These are phyloP conservation scores for Coelogynopora nodosa DNA, from an alignment of 2,888 invertebrate genomes.

Conservation along the genomic window DNA sequence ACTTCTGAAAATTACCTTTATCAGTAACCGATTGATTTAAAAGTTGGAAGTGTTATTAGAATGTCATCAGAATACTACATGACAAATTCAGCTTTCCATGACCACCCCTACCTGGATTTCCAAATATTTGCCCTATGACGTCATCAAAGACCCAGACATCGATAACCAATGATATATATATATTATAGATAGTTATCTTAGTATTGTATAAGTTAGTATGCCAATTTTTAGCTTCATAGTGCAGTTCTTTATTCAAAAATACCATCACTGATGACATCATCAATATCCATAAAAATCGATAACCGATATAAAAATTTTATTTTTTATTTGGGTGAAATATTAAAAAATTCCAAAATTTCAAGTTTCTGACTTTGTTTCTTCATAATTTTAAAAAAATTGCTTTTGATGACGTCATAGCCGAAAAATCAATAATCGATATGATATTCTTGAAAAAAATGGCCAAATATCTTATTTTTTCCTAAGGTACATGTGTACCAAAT, in stretches of 20 bases:
- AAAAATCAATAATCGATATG: neutral
- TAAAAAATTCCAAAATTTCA: neutral
- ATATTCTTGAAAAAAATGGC: neutral
- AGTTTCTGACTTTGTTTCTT: neutral
- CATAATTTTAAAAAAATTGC: neutral
- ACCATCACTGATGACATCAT: neutral
- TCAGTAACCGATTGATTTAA: neutral
- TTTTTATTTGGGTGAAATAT: neutral
- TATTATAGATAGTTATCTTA: neutral
- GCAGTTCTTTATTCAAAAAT: neutral
- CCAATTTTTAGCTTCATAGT: neutral
- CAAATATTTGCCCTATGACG: neutral
- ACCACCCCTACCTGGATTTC: neutral
- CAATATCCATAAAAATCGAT: constrained; percentile 19
- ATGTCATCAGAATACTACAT: neutral
- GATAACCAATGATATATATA: neutral
- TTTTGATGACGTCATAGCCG: constrained; percentile 9
- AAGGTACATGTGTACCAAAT: neutral
- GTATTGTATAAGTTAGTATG: constrained; percentile 1
- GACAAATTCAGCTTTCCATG: neutral
- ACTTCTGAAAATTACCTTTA: neutral
- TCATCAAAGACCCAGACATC: neutral
- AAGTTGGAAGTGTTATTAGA: neutral
- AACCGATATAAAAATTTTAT: neutral
- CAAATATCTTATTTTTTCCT: neutral